Evolutionary conservation across 2,113 vertebrate genomes (phyloP), one percentile per base, ranked within the genome.

Genomic region (Plectropomus leopardus): DNA sequence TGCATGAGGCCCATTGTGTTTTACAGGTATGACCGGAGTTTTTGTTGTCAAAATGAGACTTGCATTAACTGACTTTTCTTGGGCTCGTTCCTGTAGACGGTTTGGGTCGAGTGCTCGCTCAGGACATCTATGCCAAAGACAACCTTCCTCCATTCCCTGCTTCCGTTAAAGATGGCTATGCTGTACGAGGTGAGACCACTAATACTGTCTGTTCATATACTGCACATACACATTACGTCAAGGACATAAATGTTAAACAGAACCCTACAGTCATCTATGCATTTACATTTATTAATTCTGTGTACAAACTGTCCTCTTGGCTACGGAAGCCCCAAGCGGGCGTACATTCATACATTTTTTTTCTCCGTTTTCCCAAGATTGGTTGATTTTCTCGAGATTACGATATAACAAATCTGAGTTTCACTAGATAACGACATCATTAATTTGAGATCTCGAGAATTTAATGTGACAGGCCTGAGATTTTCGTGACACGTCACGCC

Each of bases 121-220:
- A 99, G 96, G 98, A 99, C 80, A 97, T 99, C 84, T 99, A 98
- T 90, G 98, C 98, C 95, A 99, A 99, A 97, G 98, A 99, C 95
- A 99, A 99, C 93, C 94, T 99, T 80, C 98, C 98, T 76, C 98
- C 98, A 2, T 99, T 99, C 78, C 98, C 98, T 61, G 98, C 98
- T 71, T 99, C 98, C 15, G 97, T 99, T 80, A 99, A 99, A 95
- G 98, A 99, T 1, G 98, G 98, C 77, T 99, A 99, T 0, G 98
- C 98, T 89, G 98, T 99, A 82, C 95, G 98, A 96, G 98, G 98
- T 99, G 93, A 96, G 89, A 17, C 17, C 26, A 14, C 21, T 1
- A 3, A 15, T 26, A 14, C 7, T 0, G 1, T 42, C 5, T 51
- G 11, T 7, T 7, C 24, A 15, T 8, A 23, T 5, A 14, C 26